Evolutionary conservation across 2,888 invertebrate genomes (phyloP), one percentile per base, ranked within the genome.

Genomic region (Leucoma salicis): DNA sequence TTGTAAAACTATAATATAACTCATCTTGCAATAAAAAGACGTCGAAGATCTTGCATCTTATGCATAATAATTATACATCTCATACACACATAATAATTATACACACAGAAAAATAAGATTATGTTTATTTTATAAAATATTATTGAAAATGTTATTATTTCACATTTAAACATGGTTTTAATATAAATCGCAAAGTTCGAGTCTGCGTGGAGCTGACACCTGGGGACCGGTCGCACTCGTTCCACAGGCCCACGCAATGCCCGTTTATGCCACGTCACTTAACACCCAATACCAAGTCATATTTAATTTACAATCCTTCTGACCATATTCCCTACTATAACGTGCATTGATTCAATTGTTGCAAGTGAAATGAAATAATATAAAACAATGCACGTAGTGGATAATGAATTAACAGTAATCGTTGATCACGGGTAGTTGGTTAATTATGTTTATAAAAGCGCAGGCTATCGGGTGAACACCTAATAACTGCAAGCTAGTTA

Each of bases 211-310:
- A 66, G 68, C 68, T 73, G 78, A 74, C 84, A 85, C 84, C 84
- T 85, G 85, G 82, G 67, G 80, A 88, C 87, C 85, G 86, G 87
- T 86, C 78, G 59, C 82, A 84, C 86, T 80, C 74, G 86, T 85
- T 86, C 74, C 65, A 65, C 69, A 64, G 59, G 78, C 87, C 86
- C 86, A 88, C 87, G 86, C 85, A 82, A 79, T 68, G 71, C 68
- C 71, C 57, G 46, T 57, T 47, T 49, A 39, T 65, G 73, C 79
- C 62, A 73, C 65, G 67, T 57, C 57, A 70, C 62, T 63, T 54
- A 49, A 55, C 58, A 53, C 49, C 35, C 40, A 38, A 31, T 39
- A 57, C 54, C 35, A 46, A 41, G 32, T 10, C 31, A 50, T 21
- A 11, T 8, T 29, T 13, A 29, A 13, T 29, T 11, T 27, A 10